Evolutionary conservation across 2,113 vertebrate species (phyloP).

Genomic region (Apistogramma diplotaenia): DNA sequence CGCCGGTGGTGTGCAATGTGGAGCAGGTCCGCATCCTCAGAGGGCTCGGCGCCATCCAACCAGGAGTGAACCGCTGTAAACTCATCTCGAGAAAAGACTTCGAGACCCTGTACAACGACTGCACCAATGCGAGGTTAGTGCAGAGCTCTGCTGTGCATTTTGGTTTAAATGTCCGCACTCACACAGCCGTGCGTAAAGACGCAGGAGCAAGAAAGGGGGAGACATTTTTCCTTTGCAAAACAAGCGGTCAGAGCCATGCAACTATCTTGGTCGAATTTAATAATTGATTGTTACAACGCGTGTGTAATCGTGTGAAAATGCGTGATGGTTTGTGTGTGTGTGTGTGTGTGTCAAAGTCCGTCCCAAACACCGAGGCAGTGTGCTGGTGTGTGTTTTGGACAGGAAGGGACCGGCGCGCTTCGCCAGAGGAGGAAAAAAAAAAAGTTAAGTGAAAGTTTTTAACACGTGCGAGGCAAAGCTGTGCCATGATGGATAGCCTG

Average conservation of each 20-base stretch:
- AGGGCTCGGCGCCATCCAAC: constrained; percentile 96
- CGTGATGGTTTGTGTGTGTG: not conserved
- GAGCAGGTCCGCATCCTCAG: constrained; percentile 98
- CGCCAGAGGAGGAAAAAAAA: not conserved
- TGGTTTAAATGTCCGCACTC: not conserved
- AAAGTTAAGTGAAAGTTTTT: constrained; percentile 64
- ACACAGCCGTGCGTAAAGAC: constrained; percentile 60
- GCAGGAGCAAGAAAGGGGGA: constrained; percentile 39
- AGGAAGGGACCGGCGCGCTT: constrained; percentile 22
- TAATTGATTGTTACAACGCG: not conserved
- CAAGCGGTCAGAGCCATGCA: not conserved
- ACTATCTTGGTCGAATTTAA: not conserved
- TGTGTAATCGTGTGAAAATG: not conserved
- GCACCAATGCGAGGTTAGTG: constrained; percentile 96
- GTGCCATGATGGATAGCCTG: constrained; percentile 56
- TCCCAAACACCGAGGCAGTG: not conserved
- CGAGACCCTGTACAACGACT: constrained; percentile 98
- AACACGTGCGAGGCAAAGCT: constrained; percentile 53
- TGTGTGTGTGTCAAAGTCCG: not conserved
- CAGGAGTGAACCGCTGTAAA: constrained; percentile 97
- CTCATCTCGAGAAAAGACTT: constrained; percentile 98
- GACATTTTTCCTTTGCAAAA: constrained; percentile 34
- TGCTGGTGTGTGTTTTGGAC: not conserved
- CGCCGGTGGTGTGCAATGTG: constrained; percentile 98
- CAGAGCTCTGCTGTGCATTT: not conserved